phyloP scores from a whole-genome alignment of 2,113 vertebrate species.

The Clarias batrachus region DNA sequence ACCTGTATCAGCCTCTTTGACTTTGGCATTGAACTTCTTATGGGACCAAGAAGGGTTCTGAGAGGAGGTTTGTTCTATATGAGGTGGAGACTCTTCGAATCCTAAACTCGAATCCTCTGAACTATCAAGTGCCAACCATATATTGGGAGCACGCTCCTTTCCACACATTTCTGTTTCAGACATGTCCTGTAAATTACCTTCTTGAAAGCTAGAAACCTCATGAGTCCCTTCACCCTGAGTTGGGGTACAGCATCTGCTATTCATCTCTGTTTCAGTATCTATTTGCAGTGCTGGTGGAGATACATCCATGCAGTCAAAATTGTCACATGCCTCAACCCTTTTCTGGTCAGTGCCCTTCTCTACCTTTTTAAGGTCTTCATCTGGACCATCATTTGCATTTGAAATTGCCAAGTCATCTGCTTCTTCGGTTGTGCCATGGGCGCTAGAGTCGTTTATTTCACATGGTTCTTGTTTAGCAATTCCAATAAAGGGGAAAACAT shows the following conservation, averaged over 20 bases:
- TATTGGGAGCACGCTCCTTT: conserved; percentile 1
- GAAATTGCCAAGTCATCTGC: neutral
- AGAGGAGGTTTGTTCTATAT: conserved; percentile 10
- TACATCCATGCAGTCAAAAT: neutral
- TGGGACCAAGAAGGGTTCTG: neutral
- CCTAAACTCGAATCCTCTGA: neutral
- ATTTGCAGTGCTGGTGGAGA: conserved; percentile 15
- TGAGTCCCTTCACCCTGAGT: conserved; percentile 32
- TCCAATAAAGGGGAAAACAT: neutral
- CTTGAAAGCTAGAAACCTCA: neutral
- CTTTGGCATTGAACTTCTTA: neutral
- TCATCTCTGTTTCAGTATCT: neutral
- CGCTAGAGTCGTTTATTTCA: neutral
- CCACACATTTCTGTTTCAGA: neutral
- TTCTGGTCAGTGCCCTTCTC: conserved; percentile 34
- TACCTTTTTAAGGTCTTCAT: neutral
- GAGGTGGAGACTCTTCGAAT: neutral
- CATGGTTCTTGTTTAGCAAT: conserved; percentile 6
- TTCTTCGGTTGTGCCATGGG: neutral
- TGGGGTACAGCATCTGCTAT: conserved; percentile 40
- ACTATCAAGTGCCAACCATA: neutral
- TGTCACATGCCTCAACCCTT: neutral
- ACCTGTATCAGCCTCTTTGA: neutral
- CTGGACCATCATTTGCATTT: neutral
- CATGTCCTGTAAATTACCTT: neutral